Evolutionary conservation across 1,140 invertebrate species (phyloP), one percentile per base, ranked within the genome.

Genomic region (Rhopalosiphum padi): DNA sequence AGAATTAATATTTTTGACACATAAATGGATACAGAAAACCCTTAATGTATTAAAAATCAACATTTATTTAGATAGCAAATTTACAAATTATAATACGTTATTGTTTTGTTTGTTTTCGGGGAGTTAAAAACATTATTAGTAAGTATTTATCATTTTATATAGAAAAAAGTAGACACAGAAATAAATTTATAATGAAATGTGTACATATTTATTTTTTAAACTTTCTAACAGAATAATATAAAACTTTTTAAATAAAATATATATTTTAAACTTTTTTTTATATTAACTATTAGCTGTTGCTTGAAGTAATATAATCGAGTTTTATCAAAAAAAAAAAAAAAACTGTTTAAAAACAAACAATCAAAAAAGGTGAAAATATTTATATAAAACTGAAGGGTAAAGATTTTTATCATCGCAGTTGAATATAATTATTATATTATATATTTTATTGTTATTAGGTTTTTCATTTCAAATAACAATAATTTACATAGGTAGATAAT

Each of bases 221-320:
- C 30, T 77, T 5, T n/a, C 15, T 77, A 18, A 18, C 60, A n/a
- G 2, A n/a, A n/a, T 18, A n/a, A 18, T 77, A n/a, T n/a, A n/a
- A n/a, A 77, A n/a, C 30, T n/a, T 77, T 77, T 77, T 68, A 68
- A n/a, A 68, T 68, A 68, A n/a, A n/a, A 77, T 77, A 77, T 77
- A n/a, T 18, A n/a, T 18, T 30, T 11, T 55, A 25, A 55, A 11
- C 8, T 55, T 7, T 25, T 55, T 55, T 55, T 30, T 55, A 53
- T n/a, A 68, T 18, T 68, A 68, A 68, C 30, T n/a, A 77, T n/a
- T 6, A 77, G 15, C 15, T 77, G 4, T 77, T 77, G 15, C 15
- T n/a, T 15, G 18, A 18, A 77, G 15, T 77, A 18, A 77, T 77
- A n/a, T n/a, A 77, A 77, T n/a, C 15, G 30, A 77, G 15, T 68